Evolutionary conservation across 1,140 invertebrate species (phyloP), one percentile per base, ranked within the genome.

Genomic region (Platorchestia sp.): DNA sequence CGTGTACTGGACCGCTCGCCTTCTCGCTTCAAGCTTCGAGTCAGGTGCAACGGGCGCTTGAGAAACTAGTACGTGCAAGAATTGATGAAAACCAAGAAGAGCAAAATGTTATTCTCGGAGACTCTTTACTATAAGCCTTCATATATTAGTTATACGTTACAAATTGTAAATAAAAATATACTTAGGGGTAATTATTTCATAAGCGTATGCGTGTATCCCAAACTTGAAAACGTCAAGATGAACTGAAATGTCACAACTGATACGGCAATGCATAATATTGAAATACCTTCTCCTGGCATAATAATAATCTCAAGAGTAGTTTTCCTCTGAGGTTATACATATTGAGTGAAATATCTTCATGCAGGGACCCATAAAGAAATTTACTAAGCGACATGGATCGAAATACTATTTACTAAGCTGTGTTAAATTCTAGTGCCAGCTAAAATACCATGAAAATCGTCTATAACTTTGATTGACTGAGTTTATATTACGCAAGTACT

Each of bases 1-100:
- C 91, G 91, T 93, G 45, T 93, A 93, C 91, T 93, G 91, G 45
- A n/a, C 91, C 45, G 91, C 91, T 93, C 91, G 91, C 45, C 91
- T 47, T 47, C 45, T 47, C n/a, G 91, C 43, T 93, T 93, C 91
- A 93, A 93, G 91, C 91, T 93, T 93, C 91, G 91, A 93, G 91
- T 93, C 91, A 93, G 91, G 91, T 93, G 91, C 91, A 45, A 93
- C 40, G 45, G 19, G 91, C 91, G 91, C 91, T 44, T 93, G 7
- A 45, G 45, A 40, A 93, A 93, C 91, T 93, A 93, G 91, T 45
- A 45, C 91, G 87, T 89, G 43, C 59, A 75, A 75, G 59, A 75
- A 75, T 75, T 75, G 59, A 36, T 75, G 27, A 75, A 75, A 75
- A 75, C 1, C 27, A 75, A 27, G 10, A 3, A 75, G 36, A 75